Evolutionary conservation across 2,888 invertebrate genomes (phyloP).

Genomic region (Machimus atricapillus): DNA sequence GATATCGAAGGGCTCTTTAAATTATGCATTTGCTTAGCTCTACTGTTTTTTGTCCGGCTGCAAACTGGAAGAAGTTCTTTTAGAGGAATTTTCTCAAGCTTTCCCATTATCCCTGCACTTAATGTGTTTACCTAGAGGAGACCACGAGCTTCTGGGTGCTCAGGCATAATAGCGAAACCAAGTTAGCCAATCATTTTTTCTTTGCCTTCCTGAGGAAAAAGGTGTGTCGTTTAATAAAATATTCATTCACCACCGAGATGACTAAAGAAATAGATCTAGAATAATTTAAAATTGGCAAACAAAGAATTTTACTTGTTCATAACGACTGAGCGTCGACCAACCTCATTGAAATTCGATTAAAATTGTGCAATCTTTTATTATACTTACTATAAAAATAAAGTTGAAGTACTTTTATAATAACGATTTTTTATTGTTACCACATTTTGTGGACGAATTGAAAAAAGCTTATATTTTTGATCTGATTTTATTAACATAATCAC

Average conservation of each 20-base stretch:
- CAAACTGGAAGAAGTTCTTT: neutral
- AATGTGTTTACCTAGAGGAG: neutral
- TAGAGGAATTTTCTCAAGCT: neutral
- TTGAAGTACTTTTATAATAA: no score
- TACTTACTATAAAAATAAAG: no score
- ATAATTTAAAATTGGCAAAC: neutral
- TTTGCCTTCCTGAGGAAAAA: neutral
- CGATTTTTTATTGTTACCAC: no score
- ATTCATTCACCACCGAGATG: neutral
- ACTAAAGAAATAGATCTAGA: neutral
- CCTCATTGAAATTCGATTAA: no score
- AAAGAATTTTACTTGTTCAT: no score
- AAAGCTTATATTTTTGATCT: no score
- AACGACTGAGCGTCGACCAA: no score
- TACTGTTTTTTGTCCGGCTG: neutral
- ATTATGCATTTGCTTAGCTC: slow-evolving; percentile 18
- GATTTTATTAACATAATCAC: no score
- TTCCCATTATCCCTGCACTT: neutral
- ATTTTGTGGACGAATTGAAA: no score
- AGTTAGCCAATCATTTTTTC: neutral
- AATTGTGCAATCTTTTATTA: no score
- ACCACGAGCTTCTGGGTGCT: neutral
- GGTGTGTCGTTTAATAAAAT: neutral
- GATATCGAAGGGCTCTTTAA: neutral
- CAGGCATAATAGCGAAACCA: neutral